A percentile compares a stretch with the other conserved stretches of the same genome.
phyloP scores from a whole-genome alignment of 2,113 vertebrate species.

The Ageneiosus marmoratus region DNA sequence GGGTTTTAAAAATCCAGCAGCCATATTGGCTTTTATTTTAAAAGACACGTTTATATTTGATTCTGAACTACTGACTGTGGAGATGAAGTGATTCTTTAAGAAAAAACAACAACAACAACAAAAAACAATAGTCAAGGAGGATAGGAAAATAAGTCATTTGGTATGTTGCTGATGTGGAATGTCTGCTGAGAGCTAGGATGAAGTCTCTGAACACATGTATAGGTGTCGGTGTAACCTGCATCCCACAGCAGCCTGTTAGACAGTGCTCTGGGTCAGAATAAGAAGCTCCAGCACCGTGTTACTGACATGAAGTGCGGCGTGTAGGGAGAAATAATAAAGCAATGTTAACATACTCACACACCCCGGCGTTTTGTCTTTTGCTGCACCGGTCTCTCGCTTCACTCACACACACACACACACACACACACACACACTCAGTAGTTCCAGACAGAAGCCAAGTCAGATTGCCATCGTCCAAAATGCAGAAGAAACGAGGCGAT shows the following conservation, averaged over 20 bases:
- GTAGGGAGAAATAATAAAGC: not conserved
- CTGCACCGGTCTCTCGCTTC: constrained; percentile 40
- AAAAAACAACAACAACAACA: too few relatives aligned
- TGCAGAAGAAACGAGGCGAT: constrained; percentile 4
- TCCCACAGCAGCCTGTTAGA: not conserved
- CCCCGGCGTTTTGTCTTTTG: constrained; percentile 37
- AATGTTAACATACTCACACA: not conserved
- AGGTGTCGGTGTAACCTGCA: not conserved
- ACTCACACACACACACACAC: not conserved
- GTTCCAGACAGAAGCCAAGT: constrained; percentile 25
- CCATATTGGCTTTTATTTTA: not conserved
- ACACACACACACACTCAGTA: not conserved
- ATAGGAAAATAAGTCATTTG: not conserved
- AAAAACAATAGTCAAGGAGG: not conserved
- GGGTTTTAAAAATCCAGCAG: not conserved
- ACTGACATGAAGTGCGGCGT: not conserved
- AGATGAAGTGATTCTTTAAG: too few relatives aligned
- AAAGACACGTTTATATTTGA: not conserved
- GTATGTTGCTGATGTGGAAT: not conserved
- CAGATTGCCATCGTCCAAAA: constrained; percentile 50
- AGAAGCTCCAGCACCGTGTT: not conserved
- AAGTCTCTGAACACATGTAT: not conserved
- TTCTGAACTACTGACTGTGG: too few relatives aligned
- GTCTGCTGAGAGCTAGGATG: not conserved
- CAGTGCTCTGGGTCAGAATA: not conserved